Evolutionary conservation across 2,797 vertebrate species (phyloP).

Genomic region (Coilia nasus): DNA sequence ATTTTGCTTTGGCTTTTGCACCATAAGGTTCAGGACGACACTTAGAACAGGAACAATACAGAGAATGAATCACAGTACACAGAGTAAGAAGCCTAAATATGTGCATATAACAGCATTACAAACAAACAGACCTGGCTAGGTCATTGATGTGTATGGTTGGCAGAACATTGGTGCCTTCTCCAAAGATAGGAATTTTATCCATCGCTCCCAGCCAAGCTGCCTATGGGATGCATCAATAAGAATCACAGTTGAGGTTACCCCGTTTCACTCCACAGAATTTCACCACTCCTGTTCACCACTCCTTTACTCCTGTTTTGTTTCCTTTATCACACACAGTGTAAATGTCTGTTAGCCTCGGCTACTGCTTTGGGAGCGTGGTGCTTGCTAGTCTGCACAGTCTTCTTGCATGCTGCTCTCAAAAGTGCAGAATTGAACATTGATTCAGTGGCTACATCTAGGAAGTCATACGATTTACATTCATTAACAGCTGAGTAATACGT

Average conservation of each 20-base stretch:
- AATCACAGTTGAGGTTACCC: neutral
- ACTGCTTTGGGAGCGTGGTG: too few species aligned
- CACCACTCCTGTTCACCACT: too few species aligned
- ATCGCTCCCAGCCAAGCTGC: constrained; percentile 83
- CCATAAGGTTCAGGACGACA: constrained; percentile 84
- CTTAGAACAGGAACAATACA: constrained; percentile 56
- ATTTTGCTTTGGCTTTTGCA: constrained; percentile 72
- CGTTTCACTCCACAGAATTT: neutral
- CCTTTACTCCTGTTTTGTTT: too few species aligned
- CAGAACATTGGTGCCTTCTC: constrained; percentile 82
- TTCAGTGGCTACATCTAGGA: neutral
- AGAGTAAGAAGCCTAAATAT: neutral
- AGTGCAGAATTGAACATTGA: too few species aligned
- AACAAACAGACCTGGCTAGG: constrained; percentile 80
- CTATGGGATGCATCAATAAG: constrained; percentile 60
- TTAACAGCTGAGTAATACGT: too few species aligned
- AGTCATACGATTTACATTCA: too few species aligned
- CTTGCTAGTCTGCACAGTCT: too few species aligned
- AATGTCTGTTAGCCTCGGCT: too few species aligned
- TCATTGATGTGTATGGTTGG: constrained; percentile 89
- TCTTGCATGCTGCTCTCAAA: too few species aligned
- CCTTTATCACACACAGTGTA: neutral
- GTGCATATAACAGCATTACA: neutral
- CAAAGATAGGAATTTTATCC: constrained; percentile 80
- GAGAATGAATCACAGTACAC: neutral